Conservation (phyloP, 2,888 invertebrate species). For the Biston stratarius region DNA sequence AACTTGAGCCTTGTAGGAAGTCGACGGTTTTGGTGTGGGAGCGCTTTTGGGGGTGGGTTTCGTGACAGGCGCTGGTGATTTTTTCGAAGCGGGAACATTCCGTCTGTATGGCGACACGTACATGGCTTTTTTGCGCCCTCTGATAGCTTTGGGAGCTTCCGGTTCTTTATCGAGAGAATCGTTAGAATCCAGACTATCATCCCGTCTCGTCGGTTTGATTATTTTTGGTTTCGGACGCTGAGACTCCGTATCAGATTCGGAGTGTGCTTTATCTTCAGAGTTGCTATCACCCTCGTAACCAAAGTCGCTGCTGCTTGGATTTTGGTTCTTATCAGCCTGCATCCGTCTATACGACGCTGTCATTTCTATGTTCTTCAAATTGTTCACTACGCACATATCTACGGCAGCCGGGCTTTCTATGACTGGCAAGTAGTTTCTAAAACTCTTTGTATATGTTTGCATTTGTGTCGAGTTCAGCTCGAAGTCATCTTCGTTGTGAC, state of each 20-base stretch:
- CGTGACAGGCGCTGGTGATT: constrained; percentile 54
- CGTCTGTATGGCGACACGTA: constrained; percentile 88
- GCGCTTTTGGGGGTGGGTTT: constrained; percentile 58
- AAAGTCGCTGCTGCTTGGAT: constrained; percentile 73
- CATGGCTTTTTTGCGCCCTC: constrained; percentile 89
- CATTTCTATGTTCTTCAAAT: constrained; percentile 80
- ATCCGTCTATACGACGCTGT: constrained; percentile 69
- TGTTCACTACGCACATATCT: constrained; percentile 79
- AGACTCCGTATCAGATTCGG: constrained; percentile 77
- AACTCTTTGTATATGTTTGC: constrained; percentile 87
- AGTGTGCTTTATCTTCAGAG: constrained; percentile 84
- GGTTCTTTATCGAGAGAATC: constrained; percentile 76
- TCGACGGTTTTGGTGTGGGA: constrained; percentile 51
- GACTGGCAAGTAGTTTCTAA: constrained; percentile 80
- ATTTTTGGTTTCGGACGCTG: constrained; percentile 86
- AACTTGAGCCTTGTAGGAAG: constrained; percentile 61
- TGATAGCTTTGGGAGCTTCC: constrained; percentile 84
- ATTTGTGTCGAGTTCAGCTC: constrained; percentile 87
- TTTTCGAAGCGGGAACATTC: constrained; percentile 67
- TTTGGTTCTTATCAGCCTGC: constrained; percentile 56
- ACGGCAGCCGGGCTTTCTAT: constrained; percentile 78
- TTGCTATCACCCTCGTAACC: constrained; percentile 87
- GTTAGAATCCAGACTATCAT: constrained; percentile 78
- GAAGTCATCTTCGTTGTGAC: constrained; percentile 91
- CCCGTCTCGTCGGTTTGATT: constrained; percentile 81